Percentiles rank a stretch among this genome's conserved stretches.
Conservation (phyloP, 2,113 vertebrate genomes). For the Gasterosteus nipponicus region DNA sequence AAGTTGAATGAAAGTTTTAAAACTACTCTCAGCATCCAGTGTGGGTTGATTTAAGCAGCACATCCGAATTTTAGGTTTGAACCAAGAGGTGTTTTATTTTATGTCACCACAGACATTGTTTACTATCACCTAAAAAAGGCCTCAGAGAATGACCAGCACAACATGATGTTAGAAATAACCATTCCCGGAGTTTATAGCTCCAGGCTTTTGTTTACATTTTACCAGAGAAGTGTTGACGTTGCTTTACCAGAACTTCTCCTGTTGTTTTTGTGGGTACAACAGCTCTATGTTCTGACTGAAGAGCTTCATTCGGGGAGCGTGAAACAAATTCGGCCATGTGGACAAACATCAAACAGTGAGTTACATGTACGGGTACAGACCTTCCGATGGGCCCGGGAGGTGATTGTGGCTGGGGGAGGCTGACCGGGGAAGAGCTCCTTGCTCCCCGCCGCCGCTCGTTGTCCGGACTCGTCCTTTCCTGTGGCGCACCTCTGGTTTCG, state of each 20-base stretch:
- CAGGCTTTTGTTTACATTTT: too few relatives aligned
- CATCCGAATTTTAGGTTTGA: neutral
- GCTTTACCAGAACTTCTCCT: neutral
- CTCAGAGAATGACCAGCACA: neutral
- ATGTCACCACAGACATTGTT: neutral
- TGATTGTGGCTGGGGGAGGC: conserved; percentile 42
- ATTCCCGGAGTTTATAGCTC: neutral
- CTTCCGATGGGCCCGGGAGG: conserved; percentile 69
- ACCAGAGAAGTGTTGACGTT: neutral
- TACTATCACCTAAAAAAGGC: neutral
- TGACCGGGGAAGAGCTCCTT: conserved; percentile 58
- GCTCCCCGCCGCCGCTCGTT: conserved; percentile 58
- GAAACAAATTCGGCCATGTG: neutral
- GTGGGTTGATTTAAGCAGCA: neutral
- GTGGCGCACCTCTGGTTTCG: conserved; percentile 58
- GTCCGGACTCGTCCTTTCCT: conserved; percentile 63
- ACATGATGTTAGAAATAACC: neutral
- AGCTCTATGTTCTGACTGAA: neutral
- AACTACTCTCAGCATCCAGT: neutral
- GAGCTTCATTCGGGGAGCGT: neutral
- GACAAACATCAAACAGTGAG: neutral
- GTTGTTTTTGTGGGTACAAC: neutral
- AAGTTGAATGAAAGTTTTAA: neutral
- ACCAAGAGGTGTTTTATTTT: neutral
- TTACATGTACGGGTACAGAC: conserved; percentile 49